A percentile compares a stretch with the other conserved stretches of the same genome.
Conservation (phyloP, 2,113 vertebrate genomes). For the Globicephala melas region DNA sequence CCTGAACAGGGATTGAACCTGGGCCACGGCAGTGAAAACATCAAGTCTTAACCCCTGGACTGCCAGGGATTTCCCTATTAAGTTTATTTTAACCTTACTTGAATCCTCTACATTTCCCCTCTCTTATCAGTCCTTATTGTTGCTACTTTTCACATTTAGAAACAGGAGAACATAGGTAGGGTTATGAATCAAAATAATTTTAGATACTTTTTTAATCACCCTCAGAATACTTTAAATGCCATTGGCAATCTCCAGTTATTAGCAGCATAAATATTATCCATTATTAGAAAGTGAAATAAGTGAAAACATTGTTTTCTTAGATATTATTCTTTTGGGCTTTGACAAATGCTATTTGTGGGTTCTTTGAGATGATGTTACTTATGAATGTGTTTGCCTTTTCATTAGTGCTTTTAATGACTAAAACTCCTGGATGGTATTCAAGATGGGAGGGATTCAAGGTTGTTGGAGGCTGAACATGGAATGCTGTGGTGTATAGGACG, state of each 20-base stretch:
- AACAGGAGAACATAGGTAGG: neutral
- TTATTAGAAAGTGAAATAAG: constrained; percentile 34
- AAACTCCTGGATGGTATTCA: neutral
- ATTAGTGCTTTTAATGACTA: constrained; percentile 6
- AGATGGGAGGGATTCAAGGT: neutral
- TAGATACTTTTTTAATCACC: neutral
- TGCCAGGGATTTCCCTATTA: neutral
- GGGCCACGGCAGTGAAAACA: neutral
- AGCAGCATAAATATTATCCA: constrained; percentile 34
- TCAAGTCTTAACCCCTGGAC: neutral
- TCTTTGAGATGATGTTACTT: neutral
- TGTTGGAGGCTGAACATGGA: neutral
- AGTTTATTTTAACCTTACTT: constrained; percentile 17
- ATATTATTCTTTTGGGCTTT: constrained; percentile 22
- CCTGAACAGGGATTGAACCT: neutral
- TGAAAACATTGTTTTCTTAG: constrained; percentile 14
- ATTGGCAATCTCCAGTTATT: neutral
- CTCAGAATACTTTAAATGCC: constrained; percentile 44
- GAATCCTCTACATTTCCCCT: neutral
- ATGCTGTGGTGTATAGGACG: neutral
- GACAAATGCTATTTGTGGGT: neutral
- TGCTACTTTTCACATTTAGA: constrained; percentile 11
- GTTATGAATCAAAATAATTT: constrained; percentile 36
- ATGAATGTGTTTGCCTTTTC: neutral
- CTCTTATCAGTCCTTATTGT: neutral